Base-by-base conservation (phyloP, 2,113 vertebrate genomes). In the Brachyistius frenatus region DNA sequence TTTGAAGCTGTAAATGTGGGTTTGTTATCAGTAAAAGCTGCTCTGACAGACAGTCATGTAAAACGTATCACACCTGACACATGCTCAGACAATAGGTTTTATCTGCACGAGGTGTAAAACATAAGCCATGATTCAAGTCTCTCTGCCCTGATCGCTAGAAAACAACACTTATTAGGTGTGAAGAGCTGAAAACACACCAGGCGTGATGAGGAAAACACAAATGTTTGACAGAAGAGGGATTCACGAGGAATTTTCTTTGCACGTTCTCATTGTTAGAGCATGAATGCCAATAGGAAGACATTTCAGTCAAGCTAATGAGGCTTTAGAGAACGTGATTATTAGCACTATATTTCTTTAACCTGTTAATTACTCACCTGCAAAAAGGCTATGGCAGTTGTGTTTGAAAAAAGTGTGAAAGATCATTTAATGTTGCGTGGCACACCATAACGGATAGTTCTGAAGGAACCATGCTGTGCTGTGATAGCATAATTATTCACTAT, bases 291-390 rank as follows among this genome's bases (percentile, higher is more conserved):
- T 39, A n/a, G 33, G 31, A 10, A 58, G 7, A 47, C 3, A 71
- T 77, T 68, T 75, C 69, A 66, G 33, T 67, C 65, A 79, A 72
- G 52, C 55, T 66, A 83, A 86, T 61, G 23, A 10, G 31, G 14
- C 76, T 62, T 80, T 73, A 65, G 5, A 68, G 10, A 77, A 69
- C 49, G 35, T 72, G 52, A 66, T 66, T 88, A 89, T 80, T 84
- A 68, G 3, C 67, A 11, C 35, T 47, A n/a, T 53, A 30, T 81
- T 70, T 70, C 39, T 85, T 80, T 81, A 68, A 82, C 46, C 44
- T 71, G 36, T 70, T 70, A 66, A 86, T 77, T 63, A 83, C 15
- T 23, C 70, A 7, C 44, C 52, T 47, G 6, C 3, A 4, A 37
- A 74, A 60, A 62, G 80, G 10, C 36, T 57, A 33, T 16, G 13